Evolutionary conservation across 2,113 vertebrate species (phyloP), one percentile per base, ranked within the genome.

Genomic region (Daubentonia madagascariensis): DNA sequence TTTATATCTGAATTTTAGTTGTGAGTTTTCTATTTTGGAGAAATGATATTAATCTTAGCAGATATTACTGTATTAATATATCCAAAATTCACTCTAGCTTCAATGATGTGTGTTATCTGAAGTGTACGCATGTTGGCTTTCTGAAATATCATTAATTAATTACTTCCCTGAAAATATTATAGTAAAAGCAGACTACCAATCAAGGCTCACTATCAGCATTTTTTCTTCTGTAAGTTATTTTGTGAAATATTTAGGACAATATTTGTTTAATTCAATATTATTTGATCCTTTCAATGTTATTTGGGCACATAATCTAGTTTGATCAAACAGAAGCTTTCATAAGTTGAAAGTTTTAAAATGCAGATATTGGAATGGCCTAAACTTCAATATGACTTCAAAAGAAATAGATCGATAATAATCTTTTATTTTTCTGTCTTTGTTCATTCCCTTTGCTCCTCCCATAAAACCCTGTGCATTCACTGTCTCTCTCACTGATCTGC

Each of bases 351-450:
- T 79, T 79, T 92, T 80, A 84, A 68, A 65, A 91, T 70, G 9
- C n/a, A 95, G 67, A 35, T 83, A 84, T 50, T 67, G 35, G 4
- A 61, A 92, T 67, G 43, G 72, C 30, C 40, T 91, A 54, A 89
- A 89, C 54, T 96, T 95, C 61, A 54, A 23, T 94, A n/a, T 50
- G 14, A 79, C 48, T 92, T 97, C 79, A 97, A 92, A 96, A 88
- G 76, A 80, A 91, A 70, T 32, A 35, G n/a, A 68, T 80, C 85
- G 59, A 16, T 83, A 91, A 25, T 40, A 22, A 85, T 73, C n/a
- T 89, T 25, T 70, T 50, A 59, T 75, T 63, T 37, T 12, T 50
- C 43, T 91, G n/a, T 50, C 73, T 93, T 96, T 89, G 85, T 92
- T 97, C 37, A 76, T 35, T 7, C 14, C 9, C 6, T 88, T 81